Evolutionary conservation across 2,888 invertebrate species (phyloP), one percentile per base, ranked within the genome.

Genomic region (Heterodera filipjevi): DNA sequence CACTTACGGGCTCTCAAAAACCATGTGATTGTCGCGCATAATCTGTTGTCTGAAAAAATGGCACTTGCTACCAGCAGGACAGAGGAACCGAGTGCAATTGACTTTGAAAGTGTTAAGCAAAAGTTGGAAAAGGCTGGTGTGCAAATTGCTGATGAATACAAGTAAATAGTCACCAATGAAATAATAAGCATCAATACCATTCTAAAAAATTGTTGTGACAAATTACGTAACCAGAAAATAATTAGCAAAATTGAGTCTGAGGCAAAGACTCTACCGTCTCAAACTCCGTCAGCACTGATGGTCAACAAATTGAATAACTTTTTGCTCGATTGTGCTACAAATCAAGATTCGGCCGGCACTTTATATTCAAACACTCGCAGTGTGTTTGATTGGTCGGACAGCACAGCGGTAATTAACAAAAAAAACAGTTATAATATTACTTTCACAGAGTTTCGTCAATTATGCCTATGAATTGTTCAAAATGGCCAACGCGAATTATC

Each of bases 251-350:
- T 79, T n/a, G 79, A 79, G 46, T 53, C 46, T 27, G 79, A 79
- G 32, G 79, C 79, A 1, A 79, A 79, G 53, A 19, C 2, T 2
- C 35, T 80, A 12, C 80, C 79, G 27, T 19, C 79, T 16, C 78
- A 79, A 33, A 79, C 79, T 2, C 79, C 79, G 8, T 8, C 27
- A n/a, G 76, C 79, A 19, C 22, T 66, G 16, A 64, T 72, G 53
- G 64, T 81, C 44, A 81, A 77, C 64, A 83, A 78, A 33, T 82
- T 81, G 39, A 79, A 81, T 53, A n/a, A 66, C 1, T 81, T 81
- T 59, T 32, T 81, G 49, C 68, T 81, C 35, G 81, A 81, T 27
- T 66, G 59, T 39, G 81, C 82, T 19, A 71, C 71, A 39, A 77
- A 81, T 27, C 53, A 74, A 8, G 66, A 75, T 32, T 73, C 46